Percentiles rank a stretch among this genome's conserved stretches.
Evolutionary conservation across 2,113 vertebrate species (phyloP).

Genomic region (Euleptes europaea): DNA sequence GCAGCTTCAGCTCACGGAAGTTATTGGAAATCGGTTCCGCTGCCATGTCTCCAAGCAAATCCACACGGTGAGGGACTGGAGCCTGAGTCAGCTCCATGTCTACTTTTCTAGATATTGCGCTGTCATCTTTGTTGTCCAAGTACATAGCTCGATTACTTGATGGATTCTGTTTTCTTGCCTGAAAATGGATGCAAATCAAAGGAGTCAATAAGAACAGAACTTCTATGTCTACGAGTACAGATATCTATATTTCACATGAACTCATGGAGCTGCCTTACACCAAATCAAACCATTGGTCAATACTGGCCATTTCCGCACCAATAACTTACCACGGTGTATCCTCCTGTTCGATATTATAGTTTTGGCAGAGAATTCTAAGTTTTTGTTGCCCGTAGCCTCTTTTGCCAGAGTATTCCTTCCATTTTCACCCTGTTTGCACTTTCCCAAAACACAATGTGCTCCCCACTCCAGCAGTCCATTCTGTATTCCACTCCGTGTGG

Average conservation of each 20-base stretch:
- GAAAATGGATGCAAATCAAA: constrained; percentile 43
- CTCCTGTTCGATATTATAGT: no score
- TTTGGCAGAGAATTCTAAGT: no score
- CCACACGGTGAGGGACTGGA: constrained; percentile 60
- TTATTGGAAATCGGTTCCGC: constrained; percentile 68
- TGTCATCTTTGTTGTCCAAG: constrained; percentile 80
- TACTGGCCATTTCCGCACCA: no score
- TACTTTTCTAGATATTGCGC: constrained; percentile 62
- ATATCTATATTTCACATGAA: not conserved
- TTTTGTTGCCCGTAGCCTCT: no score
- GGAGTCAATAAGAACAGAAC: not conserved
- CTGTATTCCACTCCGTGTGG: no score
- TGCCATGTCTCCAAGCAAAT: constrained; percentile 61
- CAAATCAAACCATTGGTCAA: no score
- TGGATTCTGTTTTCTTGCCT: constrained; percentile 25
- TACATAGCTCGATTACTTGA: constrained; percentile 75
- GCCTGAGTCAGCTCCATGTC: constrained; percentile 83
- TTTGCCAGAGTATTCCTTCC: no score
- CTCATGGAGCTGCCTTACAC: no score
- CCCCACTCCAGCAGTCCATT: no score
- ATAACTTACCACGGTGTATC: no score
- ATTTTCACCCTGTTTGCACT: no score
- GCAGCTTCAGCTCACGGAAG: constrained; percentile 79
- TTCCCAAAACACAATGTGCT: no score
- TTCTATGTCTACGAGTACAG: not conserved